Conservation (phyloP, 2,797 vertebrate species). For the Lacerta agilis region DNA sequence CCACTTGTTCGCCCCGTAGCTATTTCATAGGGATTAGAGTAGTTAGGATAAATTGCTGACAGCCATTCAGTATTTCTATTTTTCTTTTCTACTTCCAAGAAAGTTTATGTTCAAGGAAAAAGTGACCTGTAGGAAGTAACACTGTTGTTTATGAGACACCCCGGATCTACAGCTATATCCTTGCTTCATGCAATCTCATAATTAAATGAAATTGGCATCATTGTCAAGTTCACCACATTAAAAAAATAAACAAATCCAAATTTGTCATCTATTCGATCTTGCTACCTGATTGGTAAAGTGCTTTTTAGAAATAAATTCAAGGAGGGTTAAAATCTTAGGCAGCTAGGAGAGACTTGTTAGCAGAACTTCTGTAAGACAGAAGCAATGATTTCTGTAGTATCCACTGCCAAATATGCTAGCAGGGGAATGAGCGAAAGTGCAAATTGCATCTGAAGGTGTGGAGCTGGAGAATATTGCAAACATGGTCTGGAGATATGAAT, state of each 20-base stretch:
- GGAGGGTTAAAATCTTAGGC: not conserved
- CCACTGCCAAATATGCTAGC: not conserved
- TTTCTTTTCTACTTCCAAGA: not conserved
- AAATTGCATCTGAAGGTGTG: not conserved
- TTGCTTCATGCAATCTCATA: not conserved
- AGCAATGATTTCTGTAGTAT: too few relatives aligned
- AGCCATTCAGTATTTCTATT: not conserved
- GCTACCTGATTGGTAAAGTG: not conserved
- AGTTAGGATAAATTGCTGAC: not conserved
- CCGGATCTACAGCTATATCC: not conserved
- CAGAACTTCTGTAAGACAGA: not conserved
- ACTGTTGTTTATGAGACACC: not conserved
- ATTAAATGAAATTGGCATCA: not conserved
- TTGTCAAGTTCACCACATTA: not conserved
- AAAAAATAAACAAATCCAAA: not conserved
- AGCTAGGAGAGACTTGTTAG: not conserved
- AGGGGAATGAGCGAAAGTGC: not conserved
- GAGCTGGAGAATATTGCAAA: not conserved
- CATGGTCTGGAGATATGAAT: not conserved
- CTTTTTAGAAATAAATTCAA: not conserved
- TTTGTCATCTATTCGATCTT: not conserved
- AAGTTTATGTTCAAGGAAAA: not conserved
- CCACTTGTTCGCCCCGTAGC: not conserved
- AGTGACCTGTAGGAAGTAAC: not conserved
- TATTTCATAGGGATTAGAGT: not conserved